Conservation (phyloP, 1,140 invertebrate genomes). For the Pogonomyrmex californicus region DNA sequence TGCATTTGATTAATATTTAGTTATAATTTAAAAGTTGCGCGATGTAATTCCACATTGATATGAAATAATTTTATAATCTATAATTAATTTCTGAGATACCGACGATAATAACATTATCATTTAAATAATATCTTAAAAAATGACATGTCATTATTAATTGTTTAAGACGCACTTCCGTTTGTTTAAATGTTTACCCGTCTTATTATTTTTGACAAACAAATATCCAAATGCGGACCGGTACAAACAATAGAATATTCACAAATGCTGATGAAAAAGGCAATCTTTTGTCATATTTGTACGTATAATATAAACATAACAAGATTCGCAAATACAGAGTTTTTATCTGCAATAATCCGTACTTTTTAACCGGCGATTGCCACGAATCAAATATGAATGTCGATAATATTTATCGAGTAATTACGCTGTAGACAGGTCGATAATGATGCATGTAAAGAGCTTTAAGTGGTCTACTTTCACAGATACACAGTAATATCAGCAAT, state of each 20-base stretch:
- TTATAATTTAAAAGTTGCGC: neutral
- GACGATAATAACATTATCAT: neutral
- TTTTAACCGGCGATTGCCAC: neutral
- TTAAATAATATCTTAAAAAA: neutral
- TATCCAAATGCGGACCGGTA: neutral
- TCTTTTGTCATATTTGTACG: neutral
- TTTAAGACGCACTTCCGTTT: neutral
- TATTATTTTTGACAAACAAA: neutral
- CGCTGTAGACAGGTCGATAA: slow-evolving; percentile 8
- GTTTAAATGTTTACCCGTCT: too few species aligned
- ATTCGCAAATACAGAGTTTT: neutral
- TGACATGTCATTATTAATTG: neutral
- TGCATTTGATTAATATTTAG: neutral
- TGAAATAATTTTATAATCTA: neutral
- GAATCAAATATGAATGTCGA: neutral
- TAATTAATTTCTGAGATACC: neutral
- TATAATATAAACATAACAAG: neutral
- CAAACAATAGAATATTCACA: slow-evolving; percentile 14
- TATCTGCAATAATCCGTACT: neutral
- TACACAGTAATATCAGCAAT: neutral
- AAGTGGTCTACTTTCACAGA: neutral
- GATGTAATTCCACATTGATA: neutral
- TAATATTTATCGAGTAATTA: neutral
- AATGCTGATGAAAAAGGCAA: neutral
- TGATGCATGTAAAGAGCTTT: neutral